Conservation (phyloP, 2,888 invertebrate genomes). For the Euproctis similis region DNA sequence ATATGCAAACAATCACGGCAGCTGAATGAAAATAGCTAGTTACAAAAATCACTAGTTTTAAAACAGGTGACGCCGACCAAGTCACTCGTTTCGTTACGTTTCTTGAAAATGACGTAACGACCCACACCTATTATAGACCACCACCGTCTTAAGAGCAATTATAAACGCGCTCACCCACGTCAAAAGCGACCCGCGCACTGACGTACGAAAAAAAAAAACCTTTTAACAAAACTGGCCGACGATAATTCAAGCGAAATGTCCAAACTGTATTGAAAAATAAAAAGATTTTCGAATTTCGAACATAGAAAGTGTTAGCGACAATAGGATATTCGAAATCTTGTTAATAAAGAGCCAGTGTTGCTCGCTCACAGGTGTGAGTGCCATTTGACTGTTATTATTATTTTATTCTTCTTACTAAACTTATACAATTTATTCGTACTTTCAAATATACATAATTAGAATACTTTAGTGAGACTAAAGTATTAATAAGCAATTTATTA, state of each 20-base stretch:
- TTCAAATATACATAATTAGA: too few relatives aligned
- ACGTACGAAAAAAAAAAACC: slow-evolving; percentile 63
- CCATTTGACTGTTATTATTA: slow-evolving; percentile 1
- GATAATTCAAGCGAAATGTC: slow-evolving; percentile 76
- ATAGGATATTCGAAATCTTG: slow-evolving; percentile 74
- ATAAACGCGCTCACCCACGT: slow-evolving; percentile 74
- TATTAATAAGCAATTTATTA: too few relatives aligned
- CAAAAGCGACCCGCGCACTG: slow-evolving; percentile 61
- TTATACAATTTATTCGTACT: too few relatives aligned
- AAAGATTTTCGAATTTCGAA: slow-evolving; percentile 50
- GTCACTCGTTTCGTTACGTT: too few relatives aligned
- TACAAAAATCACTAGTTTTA: too few relatives aligned
- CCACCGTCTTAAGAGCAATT: slow-evolving; percentile 47
- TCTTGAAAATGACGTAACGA: too few relatives aligned
- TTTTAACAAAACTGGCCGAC: slow-evolving; percentile 72
- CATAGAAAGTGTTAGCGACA: slow-evolving; percentile 75
- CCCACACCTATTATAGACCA: slow-evolving; percentile 2
- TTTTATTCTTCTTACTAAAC: too few relatives aligned
- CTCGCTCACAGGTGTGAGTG: slow-evolving; percentile 18
- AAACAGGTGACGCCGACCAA: too few relatives aligned
- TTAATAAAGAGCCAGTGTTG: slow-evolving; percentile 62
- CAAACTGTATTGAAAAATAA: slow-evolving; percentile 56
- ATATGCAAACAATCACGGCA: too few relatives aligned
- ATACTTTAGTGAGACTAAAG: too few relatives aligned
- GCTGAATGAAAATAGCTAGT: too few relatives aligned